Conservation (phyloP, 64 coral and sea anemone species). For the Trachythela sp. region DNA sequence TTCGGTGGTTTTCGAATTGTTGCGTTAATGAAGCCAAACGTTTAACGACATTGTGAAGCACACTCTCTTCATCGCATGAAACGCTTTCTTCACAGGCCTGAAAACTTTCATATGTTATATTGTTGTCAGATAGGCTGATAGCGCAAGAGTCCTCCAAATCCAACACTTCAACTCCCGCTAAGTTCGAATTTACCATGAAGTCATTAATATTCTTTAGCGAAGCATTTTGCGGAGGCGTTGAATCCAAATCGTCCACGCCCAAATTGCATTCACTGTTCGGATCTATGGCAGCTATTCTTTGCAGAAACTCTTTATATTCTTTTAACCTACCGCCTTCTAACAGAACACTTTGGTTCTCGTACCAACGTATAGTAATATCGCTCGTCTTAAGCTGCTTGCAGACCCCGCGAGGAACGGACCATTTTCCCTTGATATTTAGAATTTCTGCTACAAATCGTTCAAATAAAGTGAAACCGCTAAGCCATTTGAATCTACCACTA, state of each 20-base stretch:
- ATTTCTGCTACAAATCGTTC: too few relatives aligned
- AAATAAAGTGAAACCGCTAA: too few relatives aligned
- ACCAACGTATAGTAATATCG: not conserved
- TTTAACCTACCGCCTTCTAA: conserved; percentile 2
- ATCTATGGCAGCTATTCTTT: conserved; percentile 20
- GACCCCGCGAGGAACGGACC: too few relatives aligned
- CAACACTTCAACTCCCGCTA: not conserved
- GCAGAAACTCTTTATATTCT: conserved; percentile 14
- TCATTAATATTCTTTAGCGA: not conserved
- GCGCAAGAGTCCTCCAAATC: too few relatives aligned
- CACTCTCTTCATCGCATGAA: not conserved
- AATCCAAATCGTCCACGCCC: conserved; percentile 15
- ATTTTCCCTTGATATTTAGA: too few relatives aligned
- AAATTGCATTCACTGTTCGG: conserved; percentile 14
- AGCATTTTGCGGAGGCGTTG: conserved; percentile 25
- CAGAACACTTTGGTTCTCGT: not conserved
- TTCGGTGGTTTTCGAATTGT: too few relatives aligned
- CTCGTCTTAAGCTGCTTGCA: too few relatives aligned
- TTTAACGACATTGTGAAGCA: too few relatives aligned
- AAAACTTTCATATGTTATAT: not conserved
- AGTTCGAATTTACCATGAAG: not conserved
- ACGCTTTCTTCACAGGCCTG: not conserved
- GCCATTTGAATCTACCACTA: too few relatives aligned
- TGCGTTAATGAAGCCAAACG: too few relatives aligned
- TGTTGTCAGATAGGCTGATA: too few relatives aligned